Conservation (phyloP, 2,113 vertebrate species). For the Poeciliopsis turrubarensis region DNA sequence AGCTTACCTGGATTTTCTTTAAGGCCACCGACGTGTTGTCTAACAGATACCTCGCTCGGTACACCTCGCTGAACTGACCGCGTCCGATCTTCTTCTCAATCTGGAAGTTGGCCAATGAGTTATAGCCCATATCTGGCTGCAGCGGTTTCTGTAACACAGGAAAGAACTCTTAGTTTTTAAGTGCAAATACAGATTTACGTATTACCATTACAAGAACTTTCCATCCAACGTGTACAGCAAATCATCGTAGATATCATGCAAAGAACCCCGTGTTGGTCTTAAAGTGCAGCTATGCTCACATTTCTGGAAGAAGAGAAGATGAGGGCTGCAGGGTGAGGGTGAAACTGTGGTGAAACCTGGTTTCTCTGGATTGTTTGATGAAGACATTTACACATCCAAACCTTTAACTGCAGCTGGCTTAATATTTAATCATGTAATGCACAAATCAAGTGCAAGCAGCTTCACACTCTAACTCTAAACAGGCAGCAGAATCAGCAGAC, state of each 20-base stretch:
- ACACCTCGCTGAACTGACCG: constrained; percentile 98
- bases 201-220: background rate
- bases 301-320: constrained; percentile 13
- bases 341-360: constrained; percentile 19
- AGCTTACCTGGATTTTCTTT: constrained; percentile 96
- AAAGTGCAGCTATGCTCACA: background rate
- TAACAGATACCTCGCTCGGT: constrained; percentile 90
- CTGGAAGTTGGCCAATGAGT: constrained; percentile 92
- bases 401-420: constrained; percentile 7
- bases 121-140: constrained; percentile 94
- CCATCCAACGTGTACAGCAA: background rate
- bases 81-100: constrained; percentile 98
- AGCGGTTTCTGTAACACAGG: constrained; percentile 85
- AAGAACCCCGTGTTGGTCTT: background rate
- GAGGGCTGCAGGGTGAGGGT: constrained; percentile 15
- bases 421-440: background rate
- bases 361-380: constrained; percentile 35
- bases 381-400: constrained; percentile 16
- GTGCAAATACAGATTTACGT: background rate
- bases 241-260: background rate
- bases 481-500: background rate
- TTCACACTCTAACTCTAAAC: background rate
- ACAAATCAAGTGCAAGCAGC: constrained; percentile 3
- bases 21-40: constrained; percentile 93
- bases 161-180: background rate